phyloP scores from a whole-genome alignment of 2,113 vertebrate species.

The Sapajus apella region DNA sequence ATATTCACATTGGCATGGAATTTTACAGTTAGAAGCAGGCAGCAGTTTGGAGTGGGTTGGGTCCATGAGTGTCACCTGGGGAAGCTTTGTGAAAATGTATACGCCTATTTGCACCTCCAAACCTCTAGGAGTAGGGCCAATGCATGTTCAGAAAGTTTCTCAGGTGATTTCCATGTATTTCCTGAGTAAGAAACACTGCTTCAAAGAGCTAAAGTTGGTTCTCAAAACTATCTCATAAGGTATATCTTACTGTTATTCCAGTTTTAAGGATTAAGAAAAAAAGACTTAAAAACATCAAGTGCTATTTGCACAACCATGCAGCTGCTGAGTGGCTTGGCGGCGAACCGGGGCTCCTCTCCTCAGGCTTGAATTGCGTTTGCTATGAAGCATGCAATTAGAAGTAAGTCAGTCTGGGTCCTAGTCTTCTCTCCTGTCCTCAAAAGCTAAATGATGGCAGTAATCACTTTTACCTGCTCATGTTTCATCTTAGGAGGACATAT shows the following conservation, averaged over 20 bases:
- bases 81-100: not conserved
- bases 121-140: not conserved
- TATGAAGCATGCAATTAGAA: not conserved
- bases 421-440: not conserved
- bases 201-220: not conserved
- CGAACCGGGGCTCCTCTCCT: not conserved
- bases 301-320: not conserved
- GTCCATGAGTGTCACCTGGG: not conserved
- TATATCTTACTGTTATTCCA: not conserved
- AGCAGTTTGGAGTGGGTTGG: not conserved
- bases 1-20: not conserved
- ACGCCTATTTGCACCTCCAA: not conserved
- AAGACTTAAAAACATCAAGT: not conserved
- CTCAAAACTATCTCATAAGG: not conserved
- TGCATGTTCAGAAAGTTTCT: not conserved
- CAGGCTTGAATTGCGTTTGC: not conserved
- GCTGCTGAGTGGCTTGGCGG: rapidly evolving
- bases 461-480: not conserved
- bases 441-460: not conserved
- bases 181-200: not conserved
- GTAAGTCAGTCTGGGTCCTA: not conserved
- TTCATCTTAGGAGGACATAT: not conserved
- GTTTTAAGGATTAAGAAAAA: not conserved
- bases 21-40: not conserved
- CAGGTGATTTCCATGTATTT: not conserved